phyloP scores from a whole-genome alignment of 2,113 vertebrate species.

The Meriones unguiculatus region DNA sequence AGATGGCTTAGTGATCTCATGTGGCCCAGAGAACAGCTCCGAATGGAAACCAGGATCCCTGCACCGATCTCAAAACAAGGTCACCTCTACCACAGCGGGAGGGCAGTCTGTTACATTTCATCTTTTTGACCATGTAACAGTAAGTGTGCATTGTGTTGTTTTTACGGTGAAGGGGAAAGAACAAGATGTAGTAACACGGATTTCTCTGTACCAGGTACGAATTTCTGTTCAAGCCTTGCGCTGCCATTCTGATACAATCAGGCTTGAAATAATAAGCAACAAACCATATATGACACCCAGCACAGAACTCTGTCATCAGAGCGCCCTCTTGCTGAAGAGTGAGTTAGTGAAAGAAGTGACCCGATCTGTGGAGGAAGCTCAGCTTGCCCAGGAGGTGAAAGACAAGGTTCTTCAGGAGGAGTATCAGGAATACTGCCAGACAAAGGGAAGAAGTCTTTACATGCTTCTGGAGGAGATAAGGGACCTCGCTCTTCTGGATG shows the following conservation, averaged over 20 bases:
- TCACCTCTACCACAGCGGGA: constrained; percentile 87
- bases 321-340: constrained; percentile 67
- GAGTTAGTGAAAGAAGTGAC: constrained; percentile 93
- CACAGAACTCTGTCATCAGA: constrained; percentile 23
- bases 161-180: background rate
- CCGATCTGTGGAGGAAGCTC: constrained; percentile 90
- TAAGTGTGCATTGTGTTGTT: constrained; percentile 81
- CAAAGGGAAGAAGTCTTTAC: constrained; percentile 91
- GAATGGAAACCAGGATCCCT: constrained; percentile 93
- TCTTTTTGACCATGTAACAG: constrained; percentile 95
- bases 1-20: constrained; percentile 91
- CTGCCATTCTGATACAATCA: constrained; percentile 90
- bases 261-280: constrained; percentile 91
- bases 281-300: constrained; percentile 69
- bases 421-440: constrained; percentile 92
- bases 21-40: constrained; percentile 81
- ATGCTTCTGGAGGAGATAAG: constrained; percentile 94
- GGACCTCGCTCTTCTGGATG: constrained; percentile 92
- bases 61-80: constrained; percentile 87
- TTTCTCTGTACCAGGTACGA: constrained; percentile 88
- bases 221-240: constrained; percentile 89
- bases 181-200: background rate
- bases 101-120: constrained; percentile 89
- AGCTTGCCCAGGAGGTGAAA: constrained; percentile 84
- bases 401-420: constrained; percentile 85